Conservation (phyloP, 2,888 invertebrate species). For the Mesodorylaimus sp. region DNA sequence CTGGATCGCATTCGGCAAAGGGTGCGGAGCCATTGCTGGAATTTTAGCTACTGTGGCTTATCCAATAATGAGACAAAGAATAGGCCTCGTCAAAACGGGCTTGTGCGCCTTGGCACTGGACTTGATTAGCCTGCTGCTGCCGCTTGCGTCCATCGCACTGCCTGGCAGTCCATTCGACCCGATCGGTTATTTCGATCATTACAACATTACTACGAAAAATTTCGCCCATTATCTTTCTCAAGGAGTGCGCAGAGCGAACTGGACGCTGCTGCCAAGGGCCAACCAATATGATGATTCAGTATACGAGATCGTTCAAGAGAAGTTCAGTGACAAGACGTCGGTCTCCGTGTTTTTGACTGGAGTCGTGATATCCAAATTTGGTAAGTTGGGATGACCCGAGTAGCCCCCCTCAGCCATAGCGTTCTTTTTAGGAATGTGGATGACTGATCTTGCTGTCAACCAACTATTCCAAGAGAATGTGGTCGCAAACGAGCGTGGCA, state of each 20-base stretch:
- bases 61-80: constrained; percentile 29
- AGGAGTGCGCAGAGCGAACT: too few relatives aligned
- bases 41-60: constrained; percentile 36
- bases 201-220: too few relatives aligned
- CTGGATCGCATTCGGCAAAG: constrained; percentile 33
- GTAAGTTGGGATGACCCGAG: constrained; percentile 9
- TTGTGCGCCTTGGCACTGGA: constrained; percentile 25
- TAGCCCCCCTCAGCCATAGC: not conserved
- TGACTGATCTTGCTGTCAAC: constrained; percentile 38
- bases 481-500: constrained; percentile 34
- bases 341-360: constrained; percentile 12
- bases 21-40: constrained; percentile 34
- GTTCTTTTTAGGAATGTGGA: constrained; percentile 43
- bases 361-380: constrained; percentile 12
- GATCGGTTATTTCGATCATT: constrained; percentile 6
- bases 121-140: constrained; percentile 1
- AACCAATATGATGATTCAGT: too few relatives aligned
- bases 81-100: constrained; percentile 30
- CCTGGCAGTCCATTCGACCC: constrained; percentile 37
- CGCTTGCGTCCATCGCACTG: constrained; percentile 31
- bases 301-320: too few relatives aligned
- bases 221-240: too few relatives aligned
- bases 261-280: too few relatives aligned
- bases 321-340: not conserved
- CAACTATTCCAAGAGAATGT: constrained; percentile 39